Evolutionary conservation across 1,140 invertebrate species (phyloP).

Genomic region (Pogonomyrmex californicus): DNA sequence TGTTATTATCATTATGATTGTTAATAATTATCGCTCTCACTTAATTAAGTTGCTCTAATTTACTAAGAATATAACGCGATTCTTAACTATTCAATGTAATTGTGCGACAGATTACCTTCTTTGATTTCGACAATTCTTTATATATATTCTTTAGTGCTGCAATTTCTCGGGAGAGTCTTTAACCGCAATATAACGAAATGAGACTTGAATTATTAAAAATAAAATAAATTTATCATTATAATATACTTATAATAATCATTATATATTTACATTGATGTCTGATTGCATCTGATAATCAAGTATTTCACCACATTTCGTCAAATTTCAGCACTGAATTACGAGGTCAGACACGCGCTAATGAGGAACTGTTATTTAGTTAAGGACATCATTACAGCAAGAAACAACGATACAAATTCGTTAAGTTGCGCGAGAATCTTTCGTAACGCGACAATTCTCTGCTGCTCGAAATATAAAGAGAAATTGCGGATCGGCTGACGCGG

Average conservation of each 20-base stretch:
- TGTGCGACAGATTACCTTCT: neutral
- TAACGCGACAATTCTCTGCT: constrained; percentile 54
- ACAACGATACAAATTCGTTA: constrained; percentile 34
- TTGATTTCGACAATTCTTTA: constrained; percentile 10
- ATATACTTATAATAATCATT: no score
- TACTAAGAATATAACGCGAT: neutral
- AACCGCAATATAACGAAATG: neutral
- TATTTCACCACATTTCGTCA: neutral
- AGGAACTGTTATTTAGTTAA: constrained; percentile 59
- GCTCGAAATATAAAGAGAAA: constrained; percentile 40
- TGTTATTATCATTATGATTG: constrained; percentile 45
- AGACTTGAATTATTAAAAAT: neutral
- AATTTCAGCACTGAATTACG: neutral
- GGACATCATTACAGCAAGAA: constrained; percentile 55
- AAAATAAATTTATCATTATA: neutral
- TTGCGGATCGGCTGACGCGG: constrained; percentile 18
- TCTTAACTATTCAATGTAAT: constrained; percentile 7
- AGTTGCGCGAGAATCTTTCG: constrained; percentile 56
- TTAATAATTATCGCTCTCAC: constrained; percentile 27
- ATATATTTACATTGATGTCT: no score
- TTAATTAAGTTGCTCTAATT: constrained; percentile 54
- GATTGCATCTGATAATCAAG: neutral
- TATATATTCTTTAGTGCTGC: neutral
- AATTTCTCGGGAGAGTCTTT: neutral
- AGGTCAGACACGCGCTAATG: constrained; percentile 54